These are phyloP conservation scores for Crotalus tigris DNA, from an alignment of 2,113 vertebrate genomes.

Conservation along the genomic window DNA sequence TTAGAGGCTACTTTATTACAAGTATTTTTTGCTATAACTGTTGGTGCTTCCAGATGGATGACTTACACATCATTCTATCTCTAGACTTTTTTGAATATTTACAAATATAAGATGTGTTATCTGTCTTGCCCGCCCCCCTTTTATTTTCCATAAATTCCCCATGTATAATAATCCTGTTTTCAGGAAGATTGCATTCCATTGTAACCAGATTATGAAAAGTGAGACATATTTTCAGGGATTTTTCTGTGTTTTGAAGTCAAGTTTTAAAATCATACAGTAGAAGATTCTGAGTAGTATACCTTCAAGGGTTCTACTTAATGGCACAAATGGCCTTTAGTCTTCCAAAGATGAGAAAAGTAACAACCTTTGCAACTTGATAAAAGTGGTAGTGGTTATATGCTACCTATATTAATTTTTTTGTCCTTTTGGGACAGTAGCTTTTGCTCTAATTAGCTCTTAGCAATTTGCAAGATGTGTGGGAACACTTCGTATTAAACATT, in stretches of 20 bases:
- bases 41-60: background rate
- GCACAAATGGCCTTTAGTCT: background rate
- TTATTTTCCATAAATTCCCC: too few species aligned
- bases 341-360: background rate
- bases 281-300: background rate
- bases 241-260: background rate
- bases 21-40: background rate
- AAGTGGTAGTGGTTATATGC: background rate
- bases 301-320: background rate
- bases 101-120: background rate
- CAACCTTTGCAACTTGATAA: background rate
- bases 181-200: background rate
- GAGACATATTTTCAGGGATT: background rate
- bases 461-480: background rate
- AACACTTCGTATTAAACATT: background rate
- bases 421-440: background rate
- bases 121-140: too few species aligned
- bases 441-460: background rate
- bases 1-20: constrained; percentile 4
- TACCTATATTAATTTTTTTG: background rate
- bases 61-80: background rate
- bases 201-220: background rate
- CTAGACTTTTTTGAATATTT: background rate
- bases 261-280: background rate
- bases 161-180: constrained; percentile 8